Percentiles rank a stretch among this genome's conserved stretches.
Conservation (phyloP, 2,888 invertebrate species). For the Erynnis tages region DNA sequence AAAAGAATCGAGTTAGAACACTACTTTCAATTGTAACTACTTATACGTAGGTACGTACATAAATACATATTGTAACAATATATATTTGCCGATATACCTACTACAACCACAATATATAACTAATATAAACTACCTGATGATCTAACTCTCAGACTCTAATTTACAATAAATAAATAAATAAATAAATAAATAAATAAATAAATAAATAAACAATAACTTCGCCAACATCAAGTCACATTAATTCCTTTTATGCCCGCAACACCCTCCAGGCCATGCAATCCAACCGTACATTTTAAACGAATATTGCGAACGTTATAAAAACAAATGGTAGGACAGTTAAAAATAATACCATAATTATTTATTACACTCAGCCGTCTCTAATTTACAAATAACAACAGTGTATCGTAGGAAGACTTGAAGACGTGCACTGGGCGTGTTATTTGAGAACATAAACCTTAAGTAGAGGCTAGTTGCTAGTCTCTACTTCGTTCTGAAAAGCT, state of each 20-base stretch:
- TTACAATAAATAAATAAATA: too few species aligned
- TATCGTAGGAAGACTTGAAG: slow-evolving; percentile 4
- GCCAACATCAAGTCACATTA: neutral
- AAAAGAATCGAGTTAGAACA: too few species aligned
- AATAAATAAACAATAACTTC: too few species aligned
- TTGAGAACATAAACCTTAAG: slow-evolving; percentile 51
- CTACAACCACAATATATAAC: too few species aligned
- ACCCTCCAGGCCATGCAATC: neutral
- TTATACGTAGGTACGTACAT: too few species aligned
- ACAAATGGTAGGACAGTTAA: neutral
- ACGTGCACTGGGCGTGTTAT: slow-evolving; percentile 45
- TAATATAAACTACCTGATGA: too few species aligned
- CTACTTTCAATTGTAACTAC: too few species aligned
- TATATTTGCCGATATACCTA: too few species aligned
- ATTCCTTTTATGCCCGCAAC: neutral
- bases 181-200: too few species aligned
- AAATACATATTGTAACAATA: too few species aligned
- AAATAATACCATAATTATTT: slow-evolving; percentile 12
- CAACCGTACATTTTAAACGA: neutral
- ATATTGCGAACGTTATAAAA: neutral
- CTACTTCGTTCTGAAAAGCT: neutral
- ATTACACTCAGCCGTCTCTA: slow-evolving; percentile 32
- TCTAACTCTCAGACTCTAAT: too few species aligned
- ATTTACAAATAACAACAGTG: slow-evolving; percentile 42
- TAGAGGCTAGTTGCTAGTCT: slow-evolving; percentile 34